Evolutionary conservation across 2,797 vertebrate genomes (phyloP).

Genomic region (Xenops minutus): DNA sequence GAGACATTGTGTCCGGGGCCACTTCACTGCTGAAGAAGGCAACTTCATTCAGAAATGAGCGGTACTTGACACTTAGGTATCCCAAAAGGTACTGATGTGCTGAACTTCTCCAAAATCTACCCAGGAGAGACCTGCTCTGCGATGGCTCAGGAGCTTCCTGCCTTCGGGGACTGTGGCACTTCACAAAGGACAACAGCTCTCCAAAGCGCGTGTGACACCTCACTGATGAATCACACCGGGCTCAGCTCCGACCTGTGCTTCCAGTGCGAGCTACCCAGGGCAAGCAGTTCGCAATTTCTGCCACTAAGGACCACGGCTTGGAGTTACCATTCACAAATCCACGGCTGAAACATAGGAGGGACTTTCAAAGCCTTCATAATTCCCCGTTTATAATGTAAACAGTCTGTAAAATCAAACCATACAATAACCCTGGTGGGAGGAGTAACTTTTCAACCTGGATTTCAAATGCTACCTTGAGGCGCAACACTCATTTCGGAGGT

Average conservation of each 20-base stretch:
- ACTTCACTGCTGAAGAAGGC: neutral
- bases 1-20: neutral
- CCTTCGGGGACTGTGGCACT: neutral
- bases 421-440: neutral
- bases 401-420: neutral
- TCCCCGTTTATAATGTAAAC: neutral
- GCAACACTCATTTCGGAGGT: neutral
- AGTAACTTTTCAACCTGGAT: conserved; percentile 16
- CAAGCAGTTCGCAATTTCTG: neutral
- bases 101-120: neutral
- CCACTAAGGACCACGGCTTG: neutral
- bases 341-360: neutral
- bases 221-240: neutral
- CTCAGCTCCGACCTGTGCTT: neutral
- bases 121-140: neutral
- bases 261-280: neutral
- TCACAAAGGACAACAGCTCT: neutral
- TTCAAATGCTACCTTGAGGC: neutral
- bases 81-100: neutral
- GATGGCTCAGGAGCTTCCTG: neutral
- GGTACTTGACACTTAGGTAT: neutral
- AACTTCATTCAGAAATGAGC: neutral
- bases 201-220: neutral
- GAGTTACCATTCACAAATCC: neutral
- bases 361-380: neutral